These are phyloP conservation scores for Neopipo cinnamomea DNA, from an alignment of 2,113 vertebrate species.

Conservation along the genomic window DNA sequence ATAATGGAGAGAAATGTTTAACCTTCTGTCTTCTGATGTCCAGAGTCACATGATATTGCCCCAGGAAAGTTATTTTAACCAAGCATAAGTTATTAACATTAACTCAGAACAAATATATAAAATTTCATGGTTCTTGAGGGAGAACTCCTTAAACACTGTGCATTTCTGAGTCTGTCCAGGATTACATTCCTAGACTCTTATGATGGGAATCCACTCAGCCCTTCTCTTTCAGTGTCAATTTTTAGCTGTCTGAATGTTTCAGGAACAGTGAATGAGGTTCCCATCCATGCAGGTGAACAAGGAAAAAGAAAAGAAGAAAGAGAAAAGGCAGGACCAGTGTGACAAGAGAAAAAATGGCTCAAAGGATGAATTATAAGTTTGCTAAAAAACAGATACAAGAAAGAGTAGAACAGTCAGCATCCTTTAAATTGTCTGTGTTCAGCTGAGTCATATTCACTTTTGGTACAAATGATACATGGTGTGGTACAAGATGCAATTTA, in stretches of 20 bases:
- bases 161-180: background rate
- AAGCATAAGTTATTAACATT: background rate
- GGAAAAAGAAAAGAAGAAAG: background rate
- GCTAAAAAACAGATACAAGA: background rate
- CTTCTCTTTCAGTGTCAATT: background rate
- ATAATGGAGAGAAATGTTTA: fast-evolving
- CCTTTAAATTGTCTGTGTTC: background rate
- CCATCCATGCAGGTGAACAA: background rate
- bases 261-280: background rate
- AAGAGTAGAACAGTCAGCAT: background rate
- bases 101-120: background rate
- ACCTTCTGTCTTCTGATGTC: background rate
- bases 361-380: background rate
- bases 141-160: background rate
- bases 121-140: background rate
- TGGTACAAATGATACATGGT: background rate
- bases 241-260: background rate
- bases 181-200: background rate
- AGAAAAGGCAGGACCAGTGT: background rate
- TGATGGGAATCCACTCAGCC: background rate
- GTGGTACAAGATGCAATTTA: background rate
- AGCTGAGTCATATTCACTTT: background rate
- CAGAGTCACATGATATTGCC: background rate
- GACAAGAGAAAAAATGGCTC: background rate
- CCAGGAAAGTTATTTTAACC: background rate